Base-by-base conservation (phyloP, 2,888 invertebrate genomes). In the Ochropleura plecta region DNA sequence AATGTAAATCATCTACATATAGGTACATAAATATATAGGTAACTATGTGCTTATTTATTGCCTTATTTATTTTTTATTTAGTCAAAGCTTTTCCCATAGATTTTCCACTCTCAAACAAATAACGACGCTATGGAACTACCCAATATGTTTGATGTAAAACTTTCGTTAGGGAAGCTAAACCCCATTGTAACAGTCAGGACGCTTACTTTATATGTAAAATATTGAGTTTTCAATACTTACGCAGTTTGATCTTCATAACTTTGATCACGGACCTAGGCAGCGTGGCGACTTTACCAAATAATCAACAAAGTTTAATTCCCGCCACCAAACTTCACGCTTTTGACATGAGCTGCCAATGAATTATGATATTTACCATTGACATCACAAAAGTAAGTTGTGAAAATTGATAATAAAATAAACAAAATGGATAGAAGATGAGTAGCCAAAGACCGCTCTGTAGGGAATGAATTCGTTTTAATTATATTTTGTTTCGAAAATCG, bases 211-310 rank as follows among this genome's bases (percentile, higher is more conserved):
- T 30, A n/a, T 16, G 10, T 49, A 62, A 68, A 64, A 64, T 53
- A n/a, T 16, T 60, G 57, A 72, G 30, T 49, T 49, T 62, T 60
- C 48, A 70, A 77, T 83, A 94, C 96, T 96, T 87, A 96, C 96
- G 96, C 92, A 96, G 91, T 93, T 96, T 96, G 89, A 96, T 96
- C 94, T 96, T 96, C 96, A 96, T 96, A 90, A 96, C 96, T 94
- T 95, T 96, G 88, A 96, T 96, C 92, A 96, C 95, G 85, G 96
- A 96, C 89, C 92, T 96, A 88, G 94, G 94, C 94, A 95, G 95
- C 94, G 94, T 96, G 95, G 90, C 92, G 92, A 93, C 90, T 93
- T 93, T 90, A 87, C 90, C 90, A 89, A 91, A 88, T 84, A 81
- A 86, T 86, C 89, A 87, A 90, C 87, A 88, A 91, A 88, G 88